Evolutionary conservation across 92 coral and sea anemone species (phyloP).

Genomic region (Actinernus sp.): DNA sequence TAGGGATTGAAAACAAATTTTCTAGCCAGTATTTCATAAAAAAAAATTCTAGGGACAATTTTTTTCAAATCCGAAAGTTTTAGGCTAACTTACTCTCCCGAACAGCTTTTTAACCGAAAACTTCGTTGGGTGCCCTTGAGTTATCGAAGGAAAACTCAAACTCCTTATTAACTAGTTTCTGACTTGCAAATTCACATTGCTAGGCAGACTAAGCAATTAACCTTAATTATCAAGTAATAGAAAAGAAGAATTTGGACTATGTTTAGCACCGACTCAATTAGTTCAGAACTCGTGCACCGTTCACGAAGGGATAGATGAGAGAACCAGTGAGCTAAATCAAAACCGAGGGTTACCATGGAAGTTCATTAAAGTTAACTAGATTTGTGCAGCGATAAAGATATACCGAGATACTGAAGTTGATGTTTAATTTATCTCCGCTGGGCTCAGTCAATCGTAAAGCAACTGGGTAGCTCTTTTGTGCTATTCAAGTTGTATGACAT

Average conservation of each 20-base stretch:
- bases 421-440: neutral
- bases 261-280: neutral
- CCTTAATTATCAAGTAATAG: constrained; percentile 31
- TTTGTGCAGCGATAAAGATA: neutral
- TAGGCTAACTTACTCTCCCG: too few species aligned
- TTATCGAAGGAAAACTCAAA: neutral
- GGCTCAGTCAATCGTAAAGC: constrained; percentile 2
- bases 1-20: too few species aligned
- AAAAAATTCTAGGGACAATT: too few species aligned
- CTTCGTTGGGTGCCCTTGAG: neutral
- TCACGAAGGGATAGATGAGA: too few species aligned
- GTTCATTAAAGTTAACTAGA: too few species aligned
- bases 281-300: neutral
- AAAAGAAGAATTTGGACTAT: constrained; percentile 5
- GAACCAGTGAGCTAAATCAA: too few species aligned
- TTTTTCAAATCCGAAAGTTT: too few species aligned
- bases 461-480: neutral
- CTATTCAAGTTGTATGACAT: constrained; percentile 1
- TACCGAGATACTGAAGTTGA: neutral
- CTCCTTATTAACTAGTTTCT: neutral
- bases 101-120: too few species aligned
- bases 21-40: too few species aligned
- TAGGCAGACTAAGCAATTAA: constrained; percentile 16
- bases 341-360: too few species aligned
- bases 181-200: constrained; percentile 1